Percentiles rank a stretch among this genome's conserved stretches.
phyloP scores from a whole-genome alignment of 2,113 vertebrate genomes.

The Podarcis muralis region DNA sequence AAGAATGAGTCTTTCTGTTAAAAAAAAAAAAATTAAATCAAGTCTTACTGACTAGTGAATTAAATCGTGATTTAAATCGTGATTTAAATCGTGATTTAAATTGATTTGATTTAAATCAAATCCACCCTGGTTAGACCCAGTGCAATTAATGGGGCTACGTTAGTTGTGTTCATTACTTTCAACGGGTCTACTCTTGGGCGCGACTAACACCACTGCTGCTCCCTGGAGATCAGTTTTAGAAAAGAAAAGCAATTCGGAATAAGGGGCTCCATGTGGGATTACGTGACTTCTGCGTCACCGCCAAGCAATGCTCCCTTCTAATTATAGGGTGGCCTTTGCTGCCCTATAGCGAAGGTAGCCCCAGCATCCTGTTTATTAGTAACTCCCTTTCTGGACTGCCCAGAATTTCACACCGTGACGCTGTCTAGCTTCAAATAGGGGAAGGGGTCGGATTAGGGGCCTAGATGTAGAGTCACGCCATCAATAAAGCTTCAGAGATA shows the following conservation, averaged over 20 bases:
- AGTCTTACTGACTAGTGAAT: no score
- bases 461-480: not conserved
- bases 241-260: not conserved
- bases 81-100: no score
- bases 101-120: no score
- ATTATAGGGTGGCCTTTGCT: constrained; percentile 20
- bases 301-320: not conserved
- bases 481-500: not conserved
- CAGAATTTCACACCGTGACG: not conserved
- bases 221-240: not conserved
- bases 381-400: not conserved
- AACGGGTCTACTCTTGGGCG: no score
- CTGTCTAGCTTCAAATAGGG: not conserved
- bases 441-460: not conserved
- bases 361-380: not conserved
- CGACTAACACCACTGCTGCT: not conserved
- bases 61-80: no score
- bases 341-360: not conserved
- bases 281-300: not conserved
- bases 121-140: no score
- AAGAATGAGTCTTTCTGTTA: no score
- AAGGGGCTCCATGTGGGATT: not conserved
- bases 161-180: no score
- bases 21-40: no score
- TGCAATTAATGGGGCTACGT: no score